Percentiles rank a stretch among this genome's conserved stretches.
Conservation (phyloP, 2,113 vertebrate genomes). For the Pontoporia blainvillei region DNA sequence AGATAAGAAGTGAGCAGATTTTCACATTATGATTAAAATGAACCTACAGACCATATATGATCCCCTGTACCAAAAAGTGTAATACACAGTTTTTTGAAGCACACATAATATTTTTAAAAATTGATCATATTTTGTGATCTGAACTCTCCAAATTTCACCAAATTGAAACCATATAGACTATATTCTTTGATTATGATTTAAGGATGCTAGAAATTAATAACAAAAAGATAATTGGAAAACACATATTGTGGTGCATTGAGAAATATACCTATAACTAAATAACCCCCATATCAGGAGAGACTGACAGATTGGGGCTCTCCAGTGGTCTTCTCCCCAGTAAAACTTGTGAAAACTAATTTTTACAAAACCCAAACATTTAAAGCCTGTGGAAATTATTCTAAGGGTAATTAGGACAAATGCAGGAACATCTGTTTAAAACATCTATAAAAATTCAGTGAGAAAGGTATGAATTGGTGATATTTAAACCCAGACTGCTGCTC, state of each 20-base stretch:
- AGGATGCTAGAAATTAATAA: neutral
- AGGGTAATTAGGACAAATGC: neutral
- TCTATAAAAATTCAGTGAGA: neutral
- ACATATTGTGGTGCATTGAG: neutral
- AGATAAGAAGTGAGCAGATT: neutral
- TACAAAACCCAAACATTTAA: neutral
- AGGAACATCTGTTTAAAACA: too few species aligned
- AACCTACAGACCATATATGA: neutral
- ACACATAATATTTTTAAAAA: neutral
- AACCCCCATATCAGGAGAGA: neutral
- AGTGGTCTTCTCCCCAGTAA: neutral
- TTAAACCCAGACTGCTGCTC: neutral
- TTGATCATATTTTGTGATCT: neutral
- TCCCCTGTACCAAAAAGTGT: neutral
- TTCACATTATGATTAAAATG: neutral
- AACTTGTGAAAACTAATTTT: neutral
- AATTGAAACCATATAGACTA: neutral
- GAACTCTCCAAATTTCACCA: neutral
- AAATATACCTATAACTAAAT: neutral
- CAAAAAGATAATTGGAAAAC: neutral
- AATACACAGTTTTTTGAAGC: neutral
- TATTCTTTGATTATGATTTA: neutral
- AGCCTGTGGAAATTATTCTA: neutral
- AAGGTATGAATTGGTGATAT: neutral
- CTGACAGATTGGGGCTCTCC: neutral